phyloP scores from a whole-genome alignment of 2,888 invertebrate genomes.

The Drosophila histrio region DNA sequence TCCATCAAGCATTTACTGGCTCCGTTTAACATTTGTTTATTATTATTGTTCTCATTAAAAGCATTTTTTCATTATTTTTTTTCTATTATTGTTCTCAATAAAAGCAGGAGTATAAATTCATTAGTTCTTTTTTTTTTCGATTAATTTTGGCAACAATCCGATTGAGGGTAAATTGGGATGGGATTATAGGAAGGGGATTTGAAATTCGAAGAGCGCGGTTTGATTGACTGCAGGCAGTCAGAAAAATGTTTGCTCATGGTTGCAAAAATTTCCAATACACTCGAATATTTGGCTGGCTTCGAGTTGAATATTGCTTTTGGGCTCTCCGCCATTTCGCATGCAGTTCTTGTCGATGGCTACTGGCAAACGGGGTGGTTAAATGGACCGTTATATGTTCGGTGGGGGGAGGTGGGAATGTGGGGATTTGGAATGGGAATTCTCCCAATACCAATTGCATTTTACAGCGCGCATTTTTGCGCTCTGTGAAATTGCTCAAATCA shows the following conservation, averaged over 20 bases:
- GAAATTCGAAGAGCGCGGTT: slow-evolving; percentile 44
- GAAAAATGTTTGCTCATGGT: slow-evolving; percentile 34
- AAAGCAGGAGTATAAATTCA: slow-evolving; percentile 38
- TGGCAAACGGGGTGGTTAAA: slow-evolving; percentile 7
- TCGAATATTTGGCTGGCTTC: slow-evolving; percentile 41
- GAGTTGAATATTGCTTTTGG: slow-evolving; percentile 61
- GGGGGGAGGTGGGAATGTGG: not conserved
- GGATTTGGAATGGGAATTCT: not conserved
- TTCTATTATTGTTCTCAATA: slow-evolving; percentile 34
- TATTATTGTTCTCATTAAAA: slow-evolving; percentile 43
- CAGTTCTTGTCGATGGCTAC: slow-evolving; percentile 43
- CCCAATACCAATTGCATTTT: slow-evolving; percentile 68
- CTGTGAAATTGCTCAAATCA: slow-evolving; percentile 71
- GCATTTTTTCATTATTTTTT: slow-evolving; percentile 27
- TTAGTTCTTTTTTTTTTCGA: slow-evolving; percentile 9
- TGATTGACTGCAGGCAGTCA: slow-evolving; percentile 53
- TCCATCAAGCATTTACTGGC: too few species aligned
- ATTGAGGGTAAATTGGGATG: not conserved
- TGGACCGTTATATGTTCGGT: not conserved
- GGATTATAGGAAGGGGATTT: slow-evolving; percentile 15
- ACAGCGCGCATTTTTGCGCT: slow-evolving; percentile 61
- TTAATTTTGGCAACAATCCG: slow-evolving; percentile 15
- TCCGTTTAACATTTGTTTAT: not conserved
- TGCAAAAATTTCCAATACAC: slow-evolving; percentile 48
- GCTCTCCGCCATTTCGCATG: slow-evolving; percentile 56